Conservation (phyloP, 2,888 invertebrate genomes). For the Tetanocera ferruginea region DNA sequence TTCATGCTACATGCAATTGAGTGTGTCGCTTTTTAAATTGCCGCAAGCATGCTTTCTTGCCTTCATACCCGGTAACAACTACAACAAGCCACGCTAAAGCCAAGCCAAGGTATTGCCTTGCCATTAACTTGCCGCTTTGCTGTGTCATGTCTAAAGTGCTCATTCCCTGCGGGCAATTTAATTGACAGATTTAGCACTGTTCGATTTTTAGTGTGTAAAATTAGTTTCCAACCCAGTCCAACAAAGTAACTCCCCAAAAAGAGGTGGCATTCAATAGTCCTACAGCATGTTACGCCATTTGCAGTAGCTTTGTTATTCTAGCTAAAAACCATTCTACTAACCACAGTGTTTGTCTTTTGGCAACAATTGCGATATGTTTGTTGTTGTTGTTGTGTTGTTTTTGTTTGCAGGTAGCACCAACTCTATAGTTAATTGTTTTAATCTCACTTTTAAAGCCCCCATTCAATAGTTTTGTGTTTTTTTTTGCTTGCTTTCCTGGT, state of each 20-base stretch:
- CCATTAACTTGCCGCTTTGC: neutral
- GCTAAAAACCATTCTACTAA: neutral
- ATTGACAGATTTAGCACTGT: constrained; percentile 67
- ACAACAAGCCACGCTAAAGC: neutral
- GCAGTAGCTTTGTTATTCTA: neutral
- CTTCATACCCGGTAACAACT: neutral
- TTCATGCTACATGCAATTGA: neutral
- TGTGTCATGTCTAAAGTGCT: constrained; percentile 36
- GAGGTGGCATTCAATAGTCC: constrained; percentile 18
- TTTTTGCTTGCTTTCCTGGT: neutral
- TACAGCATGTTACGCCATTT: constrained; percentile 10
- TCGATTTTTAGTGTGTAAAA: constrained; percentile 66
- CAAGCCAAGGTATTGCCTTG: neutral
- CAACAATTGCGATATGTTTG: neutral
- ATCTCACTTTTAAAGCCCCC: constrained; percentile 29
- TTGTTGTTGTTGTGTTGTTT: neutral
- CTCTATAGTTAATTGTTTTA: constrained; percentile 36
- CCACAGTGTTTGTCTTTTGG: neutral
- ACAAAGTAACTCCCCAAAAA: constrained; percentile 25
- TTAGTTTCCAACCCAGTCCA: constrained; percentile 58
- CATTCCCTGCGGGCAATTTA: constrained; percentile 66
- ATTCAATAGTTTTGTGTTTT: neutral
- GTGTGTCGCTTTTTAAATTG: neutral
- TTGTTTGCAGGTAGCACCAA: neutral
- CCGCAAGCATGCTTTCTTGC: constrained; percentile 13